Evolutionary conservation across 2,888 invertebrate genomes (phyloP).

Genomic region (Druceiella hillmani): DNA sequence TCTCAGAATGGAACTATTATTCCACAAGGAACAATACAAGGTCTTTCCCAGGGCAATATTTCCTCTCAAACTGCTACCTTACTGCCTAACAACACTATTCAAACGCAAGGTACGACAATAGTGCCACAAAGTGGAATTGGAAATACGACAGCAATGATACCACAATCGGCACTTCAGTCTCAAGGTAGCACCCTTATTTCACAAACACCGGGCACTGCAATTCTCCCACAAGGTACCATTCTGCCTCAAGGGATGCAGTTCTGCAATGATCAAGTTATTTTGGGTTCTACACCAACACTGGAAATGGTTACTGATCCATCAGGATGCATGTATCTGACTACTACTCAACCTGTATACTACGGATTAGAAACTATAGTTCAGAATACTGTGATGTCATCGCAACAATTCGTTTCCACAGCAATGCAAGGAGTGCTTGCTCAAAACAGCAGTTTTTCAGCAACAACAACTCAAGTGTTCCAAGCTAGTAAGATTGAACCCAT

Average conservation of each 20-base stretch:
- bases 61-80: constrained; percentile 41
- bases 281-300: constrained; percentile 56
- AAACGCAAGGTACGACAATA: constrained; percentile 39
- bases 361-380: constrained; percentile 82
- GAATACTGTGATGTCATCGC: constrained; percentile 86
- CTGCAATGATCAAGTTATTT: constrained; percentile 55
- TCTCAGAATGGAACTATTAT: constrained; percentile 58
- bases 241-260: constrained; percentile 38
- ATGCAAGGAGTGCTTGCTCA: constrained; percentile 76
- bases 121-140: constrained; percentile 47
- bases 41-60: constrained; percentile 37
- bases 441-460: constrained; percentile 79
- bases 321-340: constrained; percentile 54
- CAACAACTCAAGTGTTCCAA: constrained; percentile 79
- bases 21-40: constrained; percentile 51
- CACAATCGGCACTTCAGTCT: constrained; percentile 41
- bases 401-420: constrained; percentile 76
- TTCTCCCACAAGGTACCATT: constrained; percentile 55
- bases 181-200: constrained; percentile 52
- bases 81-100: constrained; percentile 39
- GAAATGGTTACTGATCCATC: constrained; percentile 59
- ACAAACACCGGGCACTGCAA: constrained; percentile 51
- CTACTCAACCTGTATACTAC: constrained; percentile 74
- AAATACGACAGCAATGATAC: constrained; percentile 47
- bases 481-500: constrained; percentile 81